A percentile compares a stretch with the other conserved stretches of the same genome.
These are phyloP conservation scores for Dolichotis patagonum DNA, from an alignment of 2,113 vertebrate species.

Conservation along the genomic window DNA sequence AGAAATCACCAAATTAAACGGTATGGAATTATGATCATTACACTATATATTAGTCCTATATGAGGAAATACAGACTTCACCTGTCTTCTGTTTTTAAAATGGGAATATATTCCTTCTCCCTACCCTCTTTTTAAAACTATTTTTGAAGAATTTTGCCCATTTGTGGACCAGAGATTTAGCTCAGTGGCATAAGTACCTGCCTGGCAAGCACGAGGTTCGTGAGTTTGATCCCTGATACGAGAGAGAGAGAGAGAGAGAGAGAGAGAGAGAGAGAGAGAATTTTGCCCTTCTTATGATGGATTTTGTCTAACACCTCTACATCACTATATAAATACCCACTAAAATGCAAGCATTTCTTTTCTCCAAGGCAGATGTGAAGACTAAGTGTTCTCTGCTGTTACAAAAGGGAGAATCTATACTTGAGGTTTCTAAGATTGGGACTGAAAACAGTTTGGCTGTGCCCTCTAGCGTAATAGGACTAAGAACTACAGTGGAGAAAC, in stretches of 20 bases:
- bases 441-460: neutral
- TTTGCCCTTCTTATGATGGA: neutral
- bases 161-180: neutral
- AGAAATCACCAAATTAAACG: conserved; percentile 1
- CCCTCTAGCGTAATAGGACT: neutral
- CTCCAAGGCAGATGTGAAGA: neutral
- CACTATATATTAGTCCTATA: neutral
- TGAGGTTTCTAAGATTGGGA: neutral
- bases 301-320: neutral
- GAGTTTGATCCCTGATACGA: too few species aligned
- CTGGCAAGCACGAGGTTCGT: too few species aligned
- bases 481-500: neutral
- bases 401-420: neutral
- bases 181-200: too few species aligned
- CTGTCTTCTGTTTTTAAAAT: neutral
- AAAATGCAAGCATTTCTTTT: conserved; percentile 5
- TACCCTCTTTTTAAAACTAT: neutral
- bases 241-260: too few species aligned
- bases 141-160: neutral
- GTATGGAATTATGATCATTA: neutral
- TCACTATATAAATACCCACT: neutral
- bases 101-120: neutral
- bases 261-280: too few species aligned
- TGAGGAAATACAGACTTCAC: neutral
- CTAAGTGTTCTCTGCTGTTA: neutral